These are phyloP conservation scores for Laticauda laticaudata DNA, from an alignment of 2,113 vertebrate species.

Conservation along the genomic window DNA sequence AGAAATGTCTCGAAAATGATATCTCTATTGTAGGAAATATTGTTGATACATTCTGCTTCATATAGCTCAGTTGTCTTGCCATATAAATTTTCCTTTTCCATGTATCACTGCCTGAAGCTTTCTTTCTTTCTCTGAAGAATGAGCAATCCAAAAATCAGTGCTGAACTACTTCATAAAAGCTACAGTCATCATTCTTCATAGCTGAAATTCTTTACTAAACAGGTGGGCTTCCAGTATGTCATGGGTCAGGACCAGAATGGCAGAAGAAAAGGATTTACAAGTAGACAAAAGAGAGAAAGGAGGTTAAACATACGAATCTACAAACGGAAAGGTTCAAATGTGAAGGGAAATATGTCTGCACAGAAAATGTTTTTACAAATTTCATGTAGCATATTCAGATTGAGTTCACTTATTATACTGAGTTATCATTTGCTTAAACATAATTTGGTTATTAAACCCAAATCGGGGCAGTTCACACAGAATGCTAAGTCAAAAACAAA, in stretches of 20 bases:
- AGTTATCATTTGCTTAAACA: not conserved
- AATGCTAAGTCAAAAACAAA: not conserved
- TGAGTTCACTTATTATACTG: not conserved
- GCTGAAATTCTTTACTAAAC: not conserved
- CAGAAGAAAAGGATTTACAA: not conserved
- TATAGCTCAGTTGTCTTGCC: not conserved
- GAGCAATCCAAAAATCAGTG: not conserved
- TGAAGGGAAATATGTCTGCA: not conserved
- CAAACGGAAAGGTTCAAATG: not conserved
- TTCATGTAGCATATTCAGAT: not conserved
- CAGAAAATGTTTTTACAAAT: not conserved
- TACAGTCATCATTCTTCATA: not conserved
- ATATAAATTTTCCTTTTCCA: not conserved
- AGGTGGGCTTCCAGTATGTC: accelerated
- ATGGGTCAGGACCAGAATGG: not conserved
- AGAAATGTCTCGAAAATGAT: not conserved
- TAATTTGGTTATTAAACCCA: not conserved
- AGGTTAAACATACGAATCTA: not conserved
- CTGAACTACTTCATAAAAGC: too few relatives aligned
- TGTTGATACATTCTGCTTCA: not conserved
- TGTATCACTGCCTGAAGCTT: not conserved
- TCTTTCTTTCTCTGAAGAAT: not conserved
- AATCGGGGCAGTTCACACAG: not conserved
- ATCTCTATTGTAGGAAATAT: not conserved
- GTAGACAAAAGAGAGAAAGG: not conserved